phyloP scores from a whole-genome alignment of 2,888 invertebrate species.

The Dryomyza anilis region DNA sequence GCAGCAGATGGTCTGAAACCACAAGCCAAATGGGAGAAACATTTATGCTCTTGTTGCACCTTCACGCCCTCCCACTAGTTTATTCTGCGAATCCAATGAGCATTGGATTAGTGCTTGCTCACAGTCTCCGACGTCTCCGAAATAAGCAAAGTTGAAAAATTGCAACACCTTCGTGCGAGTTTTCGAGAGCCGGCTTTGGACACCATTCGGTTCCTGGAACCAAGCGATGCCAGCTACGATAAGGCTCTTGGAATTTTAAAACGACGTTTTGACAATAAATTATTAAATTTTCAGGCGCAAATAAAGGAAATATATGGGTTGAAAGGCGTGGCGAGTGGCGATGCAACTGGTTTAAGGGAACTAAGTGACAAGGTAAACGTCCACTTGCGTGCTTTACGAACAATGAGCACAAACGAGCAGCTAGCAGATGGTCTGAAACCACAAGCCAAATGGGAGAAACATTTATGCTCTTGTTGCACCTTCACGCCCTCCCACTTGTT shows the following conservation, averaged over 20 bases:
- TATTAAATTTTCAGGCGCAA: no score
- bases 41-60: slow-evolving; percentile 7
- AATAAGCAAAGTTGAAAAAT: not conserved
- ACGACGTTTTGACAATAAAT: no score
- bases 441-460: slow-evolving; percentile 30
- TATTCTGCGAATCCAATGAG: no score
- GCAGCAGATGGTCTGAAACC: slow-evolving; percentile 24
- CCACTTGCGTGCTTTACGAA: no score
- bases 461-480: slow-evolving; percentile 7
- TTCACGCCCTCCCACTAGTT: slow-evolving; percentile 25
- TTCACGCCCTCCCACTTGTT: no score
- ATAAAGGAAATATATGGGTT: slow-evolving; percentile 34
- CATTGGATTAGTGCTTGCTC: slow-evolving; percentile 24
- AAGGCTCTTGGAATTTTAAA: no score
- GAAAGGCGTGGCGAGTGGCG: slow-evolving; percentile 27
- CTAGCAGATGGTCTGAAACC: slow-evolving; percentile 24
- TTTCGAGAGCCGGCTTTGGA: no score
- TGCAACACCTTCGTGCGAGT: slow-evolving; percentile 12
- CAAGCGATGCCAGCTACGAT: slow-evolving; percentile 33
- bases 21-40: slow-evolving; percentile 30
- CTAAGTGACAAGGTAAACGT: no score
- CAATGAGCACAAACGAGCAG: no score
- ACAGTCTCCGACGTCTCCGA: slow-evolving; percentile 28
- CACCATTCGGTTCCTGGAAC: no score
- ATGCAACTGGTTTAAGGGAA: no score